Conservation (phyloP, 2,113 vertebrate species). For the Proteles cristata region DNA sequence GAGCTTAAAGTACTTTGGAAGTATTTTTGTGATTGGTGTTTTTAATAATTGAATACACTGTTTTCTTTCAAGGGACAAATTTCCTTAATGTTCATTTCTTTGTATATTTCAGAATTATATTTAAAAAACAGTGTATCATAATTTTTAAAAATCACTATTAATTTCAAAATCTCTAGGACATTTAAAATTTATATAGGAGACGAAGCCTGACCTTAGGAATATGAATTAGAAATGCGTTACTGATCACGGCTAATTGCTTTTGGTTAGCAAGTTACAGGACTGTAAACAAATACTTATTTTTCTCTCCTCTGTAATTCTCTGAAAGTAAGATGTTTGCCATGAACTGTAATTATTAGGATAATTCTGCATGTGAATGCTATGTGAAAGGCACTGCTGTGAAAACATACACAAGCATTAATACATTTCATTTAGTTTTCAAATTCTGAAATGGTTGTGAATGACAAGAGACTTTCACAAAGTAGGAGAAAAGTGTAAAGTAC, state of each 20-base stretch:
- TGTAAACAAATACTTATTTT: slow-evolving; percentile 51
- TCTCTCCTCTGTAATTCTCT: slow-evolving; percentile 32
- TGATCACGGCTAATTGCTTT: background rate
- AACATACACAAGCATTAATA: background rate
- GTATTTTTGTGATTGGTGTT: background rate
- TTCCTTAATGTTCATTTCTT: slow-evolving; percentile 25
- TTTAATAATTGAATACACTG: slow-evolving; percentile 38
- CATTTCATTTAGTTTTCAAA: slow-evolving; percentile 49
- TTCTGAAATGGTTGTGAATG: background rate
- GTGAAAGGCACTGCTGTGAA: background rate
- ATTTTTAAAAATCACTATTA: slow-evolving; percentile 17
- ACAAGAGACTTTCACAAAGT: background rate
- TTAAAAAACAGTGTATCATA: background rate
- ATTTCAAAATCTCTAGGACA: slow-evolving; percentile 15
- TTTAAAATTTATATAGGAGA: slow-evolving; percentile 17
- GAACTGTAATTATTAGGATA: background rate
- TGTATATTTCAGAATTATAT: slow-evolving; percentile 31
- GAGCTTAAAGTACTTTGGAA: background rate
- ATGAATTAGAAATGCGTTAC: background rate
- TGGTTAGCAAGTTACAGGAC: slow-evolving; percentile 35
- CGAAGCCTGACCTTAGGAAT: background rate
- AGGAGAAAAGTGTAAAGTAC: slow-evolving; percentile 20
- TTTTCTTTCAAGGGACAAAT: slow-evolving; percentile 47
- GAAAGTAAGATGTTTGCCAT: slow-evolving; percentile 45
- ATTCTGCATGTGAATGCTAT: background rate